A percentile compares a stretch with the other conserved stretches of the same genome.
These are phyloP conservation scores for Ophonus ardosiacus DNA, from an alignment of 2,888 invertebrate genomes.

Conservation along the genomic window DNA sequence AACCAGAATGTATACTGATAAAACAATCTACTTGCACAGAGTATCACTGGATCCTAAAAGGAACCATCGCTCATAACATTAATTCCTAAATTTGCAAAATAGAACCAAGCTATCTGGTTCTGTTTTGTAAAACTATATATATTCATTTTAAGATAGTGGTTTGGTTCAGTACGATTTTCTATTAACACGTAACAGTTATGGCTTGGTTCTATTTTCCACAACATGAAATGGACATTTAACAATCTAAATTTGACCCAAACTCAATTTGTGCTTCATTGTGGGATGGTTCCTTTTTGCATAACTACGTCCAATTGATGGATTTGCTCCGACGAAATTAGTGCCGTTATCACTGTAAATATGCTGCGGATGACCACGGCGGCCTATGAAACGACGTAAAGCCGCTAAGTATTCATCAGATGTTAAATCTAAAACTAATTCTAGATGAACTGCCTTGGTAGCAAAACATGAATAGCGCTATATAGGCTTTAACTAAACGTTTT, in stretches of 20 bases:
- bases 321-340: constrained; percentile 64
- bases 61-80: neutral
- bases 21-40: too few relatives aligned
- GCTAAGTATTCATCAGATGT: constrained; percentile 66
- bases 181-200: too few relatives aligned
- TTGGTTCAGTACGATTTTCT: too few relatives aligned
- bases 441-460: constrained; percentile 65
- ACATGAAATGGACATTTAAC: too few relatives aligned
- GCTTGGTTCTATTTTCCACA: too few relatives aligned
- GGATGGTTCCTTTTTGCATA: too few relatives aligned
- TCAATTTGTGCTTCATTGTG: too few relatives aligned
- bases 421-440: constrained; percentile 65
- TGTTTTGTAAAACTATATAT: too few relatives aligned
- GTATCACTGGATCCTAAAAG: neutral
- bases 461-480: neutral
- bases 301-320: too few relatives aligned
- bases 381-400: constrained; percentile 65
- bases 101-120: neutral
- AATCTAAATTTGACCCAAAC: too few relatives aligned
- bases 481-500: neutral
- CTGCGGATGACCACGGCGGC: constrained; percentile 65
- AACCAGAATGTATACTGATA: too few relatives aligned
- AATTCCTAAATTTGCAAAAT: neutral
- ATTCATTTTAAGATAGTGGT: too few relatives aligned
- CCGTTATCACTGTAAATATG: constrained; percentile 66